A percentile compares a stretch with the other conserved stretches of the same genome.
These are phyloP conservation scores for Neodiprion fabricii DNA, from an alignment of 1,140 invertebrate genomes.

Conservation along the genomic window DNA sequence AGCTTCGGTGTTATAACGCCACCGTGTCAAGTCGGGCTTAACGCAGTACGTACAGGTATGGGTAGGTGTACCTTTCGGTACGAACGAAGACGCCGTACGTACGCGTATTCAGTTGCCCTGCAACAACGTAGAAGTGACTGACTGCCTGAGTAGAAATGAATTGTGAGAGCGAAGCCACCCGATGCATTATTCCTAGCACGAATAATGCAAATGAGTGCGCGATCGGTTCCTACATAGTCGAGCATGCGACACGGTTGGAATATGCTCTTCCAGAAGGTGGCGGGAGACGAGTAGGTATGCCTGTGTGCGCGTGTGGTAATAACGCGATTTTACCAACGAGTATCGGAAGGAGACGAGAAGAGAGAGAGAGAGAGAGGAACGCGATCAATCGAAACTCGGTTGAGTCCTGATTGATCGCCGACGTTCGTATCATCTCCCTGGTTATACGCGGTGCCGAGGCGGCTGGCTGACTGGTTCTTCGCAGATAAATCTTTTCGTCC, in stretches of 20 bases:
- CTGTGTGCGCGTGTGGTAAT: too few species aligned
- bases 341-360: constrained; percentile 11
- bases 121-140: too few species aligned
- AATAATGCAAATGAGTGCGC: constrained; percentile 43
- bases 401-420: constrained; percentile 41
- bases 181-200: constrained; percentile 45
- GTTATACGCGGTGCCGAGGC: constrained; percentile 23
- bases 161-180: background rate
- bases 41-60: background rate
- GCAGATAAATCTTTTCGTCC: background rate
- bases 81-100: too few species aligned
- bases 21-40: background rate
- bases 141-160: too few species aligned
- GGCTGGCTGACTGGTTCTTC: too few species aligned
- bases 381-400: constrained; percentile 33
- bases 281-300: background rate
- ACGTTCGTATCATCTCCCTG: constrained; percentile 22
- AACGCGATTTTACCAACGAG: too few species aligned
- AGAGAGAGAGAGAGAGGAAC: background rate
- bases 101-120: too few species aligned
- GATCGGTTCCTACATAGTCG: constrained; percentile 31
- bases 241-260: constrained; percentile 24
- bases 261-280: constrained; percentile 7
- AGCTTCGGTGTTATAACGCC: background rate
- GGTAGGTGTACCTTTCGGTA: background rate